Percentiles rank a stretch among this genome's conserved stretches.
phyloP scores from a whole-genome alignment of 1,140 invertebrate genomes.

The Drosophila biarmipes region DNA sequence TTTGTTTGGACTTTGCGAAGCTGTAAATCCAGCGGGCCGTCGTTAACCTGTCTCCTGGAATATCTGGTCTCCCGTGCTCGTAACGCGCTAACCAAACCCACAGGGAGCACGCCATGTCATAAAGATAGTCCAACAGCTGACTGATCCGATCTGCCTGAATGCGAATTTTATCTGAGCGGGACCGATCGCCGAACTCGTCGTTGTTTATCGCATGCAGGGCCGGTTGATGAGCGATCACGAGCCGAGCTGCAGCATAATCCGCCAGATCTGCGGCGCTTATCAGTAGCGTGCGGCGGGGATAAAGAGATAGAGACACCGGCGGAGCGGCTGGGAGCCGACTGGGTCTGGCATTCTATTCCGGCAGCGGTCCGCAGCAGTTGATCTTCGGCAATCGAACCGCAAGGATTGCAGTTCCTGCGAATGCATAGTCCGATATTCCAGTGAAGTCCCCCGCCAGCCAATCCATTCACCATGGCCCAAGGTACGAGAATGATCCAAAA shows the following conservation, averaged over 20 bases:
- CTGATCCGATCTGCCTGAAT: slow-evolving; percentile 31
- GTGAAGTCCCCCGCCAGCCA: neutral
- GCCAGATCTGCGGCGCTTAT: slow-evolving; percentile 54
- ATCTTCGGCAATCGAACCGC: slow-evolving; percentile 3
- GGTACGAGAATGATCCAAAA: slow-evolving; percentile 36
- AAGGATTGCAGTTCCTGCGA: slow-evolving; percentile 2
- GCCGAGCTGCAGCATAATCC: slow-evolving; percentile 55
- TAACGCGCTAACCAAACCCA: slow-evolving; percentile 3
- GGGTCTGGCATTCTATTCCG: slow-evolving; percentile 61
- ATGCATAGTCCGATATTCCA: slow-evolving; percentile 4
- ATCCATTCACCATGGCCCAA: slow-evolving; percentile 51
- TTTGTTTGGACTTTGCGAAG: slow-evolving; percentile 9
- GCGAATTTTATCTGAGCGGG: slow-evolving; percentile 20
- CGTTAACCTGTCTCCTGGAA: slow-evolving; percentile 44
- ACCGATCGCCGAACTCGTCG: slow-evolving; percentile 2
- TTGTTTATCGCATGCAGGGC: slow-evolving; percentile 29
- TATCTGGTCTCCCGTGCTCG: neutral
- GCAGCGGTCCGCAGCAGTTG: slow-evolving; percentile 32
- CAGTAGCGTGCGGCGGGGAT: slow-evolving; percentile 58
- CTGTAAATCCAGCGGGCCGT: slow-evolving; percentile 18
- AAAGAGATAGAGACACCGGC: slow-evolving; percentile 11
- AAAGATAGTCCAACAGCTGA: slow-evolving; percentile 47
- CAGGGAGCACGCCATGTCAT: slow-evolving; percentile 36
- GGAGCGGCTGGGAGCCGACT: slow-evolving; percentile 27
- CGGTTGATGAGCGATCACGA: slow-evolving; percentile 42